Conservation (phyloP, 2,797 vertebrate species). For the Tokudaia tokunoshimensis region DNA sequence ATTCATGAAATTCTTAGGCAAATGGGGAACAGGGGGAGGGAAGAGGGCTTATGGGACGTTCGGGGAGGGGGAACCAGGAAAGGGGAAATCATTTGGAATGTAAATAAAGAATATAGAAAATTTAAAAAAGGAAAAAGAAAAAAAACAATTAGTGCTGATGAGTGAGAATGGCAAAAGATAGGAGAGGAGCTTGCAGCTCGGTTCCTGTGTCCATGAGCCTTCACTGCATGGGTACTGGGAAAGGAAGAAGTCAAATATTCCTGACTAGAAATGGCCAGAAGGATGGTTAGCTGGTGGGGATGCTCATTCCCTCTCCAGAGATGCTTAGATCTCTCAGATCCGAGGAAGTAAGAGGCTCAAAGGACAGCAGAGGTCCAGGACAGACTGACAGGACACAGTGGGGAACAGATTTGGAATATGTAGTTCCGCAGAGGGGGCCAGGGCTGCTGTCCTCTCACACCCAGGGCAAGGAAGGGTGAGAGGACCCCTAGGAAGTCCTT, state of each 20-base stretch:
- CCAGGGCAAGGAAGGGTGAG: not conserved
- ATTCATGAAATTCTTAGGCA: no score
- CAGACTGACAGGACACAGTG: not conserved
- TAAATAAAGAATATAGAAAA: no score
- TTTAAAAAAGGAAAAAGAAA: not conserved
- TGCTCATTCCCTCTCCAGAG: not conserved
- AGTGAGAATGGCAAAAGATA: not conserved
- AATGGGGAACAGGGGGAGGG: no score
- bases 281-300: not conserved
- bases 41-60: no score
- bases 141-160: slow-evolving; percentile 2
- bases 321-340: not conserved
- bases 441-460: not conserved
- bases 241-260: not conserved
- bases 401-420: not conserved
- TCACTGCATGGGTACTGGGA: not conserved
- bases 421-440: not conserved
- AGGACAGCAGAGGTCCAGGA: not conserved
- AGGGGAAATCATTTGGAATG: no score
- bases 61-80: no score
- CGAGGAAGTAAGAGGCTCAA: not conserved
- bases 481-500: not conserved
- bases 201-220: not conserved
- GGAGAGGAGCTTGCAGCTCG: not conserved
- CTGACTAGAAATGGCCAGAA: not conserved